phyloP scores from a whole-genome alignment of 2,113 vertebrate genomes.

The Pristiophorus japonicus region DNA sequence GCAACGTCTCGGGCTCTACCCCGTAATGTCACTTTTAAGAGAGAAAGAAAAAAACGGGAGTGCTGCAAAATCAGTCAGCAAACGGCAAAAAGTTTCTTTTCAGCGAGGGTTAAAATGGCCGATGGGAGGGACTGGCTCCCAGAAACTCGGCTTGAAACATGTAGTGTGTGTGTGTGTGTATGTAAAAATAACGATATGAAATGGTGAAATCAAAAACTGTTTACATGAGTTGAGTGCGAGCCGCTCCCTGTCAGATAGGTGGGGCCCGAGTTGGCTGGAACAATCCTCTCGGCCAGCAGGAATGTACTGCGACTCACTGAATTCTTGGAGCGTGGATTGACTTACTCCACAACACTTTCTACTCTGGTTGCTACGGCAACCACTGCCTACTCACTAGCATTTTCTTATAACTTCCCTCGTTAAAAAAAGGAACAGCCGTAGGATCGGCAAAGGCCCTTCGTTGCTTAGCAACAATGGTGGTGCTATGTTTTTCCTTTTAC shows the following conservation, averaged over 20 bases:
- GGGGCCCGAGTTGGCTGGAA: background rate
- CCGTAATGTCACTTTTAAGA: background rate
- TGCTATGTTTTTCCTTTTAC: background rate
- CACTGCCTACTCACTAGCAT: background rate
- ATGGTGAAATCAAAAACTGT: background rate
- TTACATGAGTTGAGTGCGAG: background rate
- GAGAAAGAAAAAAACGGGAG: background rate
- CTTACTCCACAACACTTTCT: background rate
- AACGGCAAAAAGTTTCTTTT: background rate
- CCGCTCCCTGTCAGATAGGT: background rate
- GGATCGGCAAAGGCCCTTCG: background rate
- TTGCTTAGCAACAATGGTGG: background rate
- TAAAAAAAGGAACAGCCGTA: background rate
- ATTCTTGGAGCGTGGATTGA: background rate
- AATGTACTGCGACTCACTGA: background rate
- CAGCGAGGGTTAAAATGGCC: background rate
- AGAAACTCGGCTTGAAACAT: background rate
- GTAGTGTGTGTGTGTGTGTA: background rate
- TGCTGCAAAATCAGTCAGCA: background rate
- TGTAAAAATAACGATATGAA: background rate
- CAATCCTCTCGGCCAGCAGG: background rate
- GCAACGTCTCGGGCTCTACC: too few species aligned
- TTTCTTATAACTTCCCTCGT: background rate
- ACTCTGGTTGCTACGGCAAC: background rate
- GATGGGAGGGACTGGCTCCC: background rate